Evolutionary conservation across 2,113 vertebrate species (phyloP), one percentile per base, ranked within the genome.

Genomic region (Progne subis): DNA sequence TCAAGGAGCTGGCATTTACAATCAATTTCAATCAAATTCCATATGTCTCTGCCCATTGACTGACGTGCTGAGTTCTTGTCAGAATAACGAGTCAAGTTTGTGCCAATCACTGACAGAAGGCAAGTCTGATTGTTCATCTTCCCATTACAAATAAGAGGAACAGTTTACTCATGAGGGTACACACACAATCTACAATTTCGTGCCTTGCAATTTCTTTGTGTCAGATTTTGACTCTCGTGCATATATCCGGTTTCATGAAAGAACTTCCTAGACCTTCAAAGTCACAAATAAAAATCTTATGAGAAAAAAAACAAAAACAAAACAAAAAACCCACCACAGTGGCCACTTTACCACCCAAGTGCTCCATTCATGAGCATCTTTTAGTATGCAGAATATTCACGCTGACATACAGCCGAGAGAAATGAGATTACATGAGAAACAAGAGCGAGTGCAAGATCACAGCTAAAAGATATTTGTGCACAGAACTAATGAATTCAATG

Each of bases 11-110:
- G 83, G 80, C 92, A 84, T 88, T 94, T 94, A 64, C 92, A 96
- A 97, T 94, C 96, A 92, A 96, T 96, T 97, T 92, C 93, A 96
- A 96, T 96, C 96, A 96, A 75, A 92, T 70, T 90, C 83, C 82
- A 84, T 55, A 64, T 9, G 16, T 88, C 91, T 71, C 79, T 92
- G 86, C 88, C 82, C 82, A 76, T 17, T 92, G 95, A 97, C 82
- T 94, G 92, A 96, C 86, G 79, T 4, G 72, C 82, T 68, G 91
- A 77, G 82, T 18, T 90, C 88, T 82, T 59, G 69, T 91, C 94
- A 94, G 92, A 81, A 32, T 70, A 96, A 92, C 25, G 4, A 94
- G 87, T 76, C 80, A 71, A 76, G 91, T 89, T 91, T 81, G 84
- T 91, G 94, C 87, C 96, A 97, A 91, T 93, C 95, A 95, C 86